A percentile compares a stretch with the other conserved stretches of the same genome.
phyloP scores from a whole-genome alignment of 2,888 invertebrate species.

The Folsomia manolachei region DNA sequence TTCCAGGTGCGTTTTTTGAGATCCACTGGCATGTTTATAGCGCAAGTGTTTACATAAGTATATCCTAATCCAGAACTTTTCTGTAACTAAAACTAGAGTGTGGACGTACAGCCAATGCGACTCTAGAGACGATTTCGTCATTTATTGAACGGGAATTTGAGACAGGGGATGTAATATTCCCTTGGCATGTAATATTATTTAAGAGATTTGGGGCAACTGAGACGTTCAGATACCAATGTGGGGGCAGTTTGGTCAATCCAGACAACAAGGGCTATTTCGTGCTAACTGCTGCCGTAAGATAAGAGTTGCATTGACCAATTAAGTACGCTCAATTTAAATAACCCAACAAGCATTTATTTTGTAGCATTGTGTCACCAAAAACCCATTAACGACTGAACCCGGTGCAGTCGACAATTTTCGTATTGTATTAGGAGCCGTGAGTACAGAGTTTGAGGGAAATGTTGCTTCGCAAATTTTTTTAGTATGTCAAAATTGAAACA shows the following conservation, averaged over 20 bases:
- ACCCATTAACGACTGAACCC: constrained; percentile 29
- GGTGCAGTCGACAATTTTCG: constrained; percentile 25
- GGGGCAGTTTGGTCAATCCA: constrained; percentile 39
- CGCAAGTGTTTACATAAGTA: no score
- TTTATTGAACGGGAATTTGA: constrained; percentile 40
- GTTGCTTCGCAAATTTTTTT: constrained; percentile 34
- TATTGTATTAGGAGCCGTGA: constrained; percentile 38
- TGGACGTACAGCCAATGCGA: constrained; percentile 35
- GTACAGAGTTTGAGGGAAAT: constrained; percentile 36
- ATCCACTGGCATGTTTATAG: no score
- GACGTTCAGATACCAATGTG: constrained; percentile 33
- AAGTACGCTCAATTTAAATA: no score
- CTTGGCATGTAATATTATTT: constrained; percentile 42
- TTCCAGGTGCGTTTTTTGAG: constrained; percentile 26
- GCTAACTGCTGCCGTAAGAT: constrained; percentile 31
- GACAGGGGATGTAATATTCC: constrained; percentile 37
- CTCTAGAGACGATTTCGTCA: constrained; percentile 36
- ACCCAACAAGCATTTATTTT: constrained; percentile 7
- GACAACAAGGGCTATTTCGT: constrained; percentile 38
- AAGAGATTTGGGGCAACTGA: constrained; percentile 33
- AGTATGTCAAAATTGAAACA: constrained; percentile 16
- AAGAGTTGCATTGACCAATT: no score
- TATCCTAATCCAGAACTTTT: not conserved
- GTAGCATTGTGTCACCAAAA: constrained; percentile 39
- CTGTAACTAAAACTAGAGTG: constrained; percentile 24